phyloP scores from a whole-genome alignment of 2,888 invertebrate genomes.

The Cheiracanthium punctorium region DNA sequence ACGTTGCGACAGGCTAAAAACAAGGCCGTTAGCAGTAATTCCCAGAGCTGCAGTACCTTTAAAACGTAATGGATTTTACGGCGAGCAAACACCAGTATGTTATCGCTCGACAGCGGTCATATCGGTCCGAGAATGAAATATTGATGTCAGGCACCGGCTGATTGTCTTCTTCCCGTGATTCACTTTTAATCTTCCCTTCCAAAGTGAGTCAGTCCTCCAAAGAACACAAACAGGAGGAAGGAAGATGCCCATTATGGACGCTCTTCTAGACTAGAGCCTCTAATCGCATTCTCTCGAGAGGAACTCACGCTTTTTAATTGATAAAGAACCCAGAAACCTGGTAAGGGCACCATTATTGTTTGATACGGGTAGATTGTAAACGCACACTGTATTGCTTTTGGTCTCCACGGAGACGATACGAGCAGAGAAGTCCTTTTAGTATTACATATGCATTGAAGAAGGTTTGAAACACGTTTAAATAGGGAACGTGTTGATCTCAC shows the following conservation, averaged over 20 bases:
- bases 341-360: background rate
- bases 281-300: slow-evolving; percentile 35
- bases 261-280: slow-evolving; percentile 22
- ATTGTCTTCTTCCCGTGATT: slow-evolving; percentile 15
- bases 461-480: no score
- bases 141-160: slow-evolving; percentile 34
- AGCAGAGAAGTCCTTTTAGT: no score
- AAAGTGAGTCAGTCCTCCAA: slow-evolving; percentile 2
- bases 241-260: slow-evolving; percentile 25
- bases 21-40: slow-evolving; percentile 5
- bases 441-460: no score
- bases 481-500: no score
- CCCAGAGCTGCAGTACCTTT: background rate
- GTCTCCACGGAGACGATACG: no score
- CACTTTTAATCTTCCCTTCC: background rate
- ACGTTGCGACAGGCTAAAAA: background rate
- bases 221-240: background rate
- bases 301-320: slow-evolving; percentile 54
- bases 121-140: slow-evolving; percentile 52
- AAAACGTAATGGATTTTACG: slow-evolving; percentile 61
- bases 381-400: no score
- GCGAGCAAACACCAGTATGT: slow-evolving; percentile 44
- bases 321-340: background rate
- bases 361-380: background rate
- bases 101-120: slow-evolving; percentile 48